phyloP scores from a whole-genome alignment of 2,888 invertebrate species.

The Platerodrilus igneus region DNA sequence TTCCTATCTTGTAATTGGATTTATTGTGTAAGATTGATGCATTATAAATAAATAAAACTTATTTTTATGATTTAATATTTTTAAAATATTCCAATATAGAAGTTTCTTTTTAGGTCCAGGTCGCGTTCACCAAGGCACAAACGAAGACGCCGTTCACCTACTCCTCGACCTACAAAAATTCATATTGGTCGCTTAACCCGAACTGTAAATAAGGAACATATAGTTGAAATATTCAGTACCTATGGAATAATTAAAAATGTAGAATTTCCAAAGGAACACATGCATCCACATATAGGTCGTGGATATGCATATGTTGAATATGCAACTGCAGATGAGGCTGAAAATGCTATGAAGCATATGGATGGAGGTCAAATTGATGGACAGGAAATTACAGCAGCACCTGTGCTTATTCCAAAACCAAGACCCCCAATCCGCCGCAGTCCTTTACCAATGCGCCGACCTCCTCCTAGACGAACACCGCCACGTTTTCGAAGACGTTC shows the following conservation, averaged over 20 bases:
- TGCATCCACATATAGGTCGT: conserved; percentile 82
- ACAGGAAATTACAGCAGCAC: conserved; percentile 83
- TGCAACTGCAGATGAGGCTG: conserved; percentile 89
- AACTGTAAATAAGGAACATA: conserved; percentile 88
- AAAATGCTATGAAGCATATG: conserved; percentile 99
- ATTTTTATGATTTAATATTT: no score
- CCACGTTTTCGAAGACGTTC: conserved; percentile 46
- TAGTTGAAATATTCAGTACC: conserved; percentile 85
- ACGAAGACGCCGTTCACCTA: conserved; percentile 78
- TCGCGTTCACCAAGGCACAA: conserved; percentile 63
- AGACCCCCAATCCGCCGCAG: conserved; percentile 54
- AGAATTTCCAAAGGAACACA: conserved; percentile 84
- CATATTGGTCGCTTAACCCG: conserved; percentile 90
- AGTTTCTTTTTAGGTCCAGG: no score
- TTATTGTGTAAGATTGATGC: no score
- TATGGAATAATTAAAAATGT: conserved; percentile 83
- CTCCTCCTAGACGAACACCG: conserved; percentile 50
- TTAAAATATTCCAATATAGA: conserved; percentile 5
- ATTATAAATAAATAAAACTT: no score
- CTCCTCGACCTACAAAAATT: conserved; percentile 87
- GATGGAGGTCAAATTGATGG: conserved; percentile 94
- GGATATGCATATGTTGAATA: conserved; percentile 96
- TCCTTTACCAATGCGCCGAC: conserved; percentile 55
- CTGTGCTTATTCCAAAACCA: conserved; percentile 79
- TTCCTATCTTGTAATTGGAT: no score